Conservation (phyloP, 2,113 vertebrate species). For the Numenius arquata region DNA sequence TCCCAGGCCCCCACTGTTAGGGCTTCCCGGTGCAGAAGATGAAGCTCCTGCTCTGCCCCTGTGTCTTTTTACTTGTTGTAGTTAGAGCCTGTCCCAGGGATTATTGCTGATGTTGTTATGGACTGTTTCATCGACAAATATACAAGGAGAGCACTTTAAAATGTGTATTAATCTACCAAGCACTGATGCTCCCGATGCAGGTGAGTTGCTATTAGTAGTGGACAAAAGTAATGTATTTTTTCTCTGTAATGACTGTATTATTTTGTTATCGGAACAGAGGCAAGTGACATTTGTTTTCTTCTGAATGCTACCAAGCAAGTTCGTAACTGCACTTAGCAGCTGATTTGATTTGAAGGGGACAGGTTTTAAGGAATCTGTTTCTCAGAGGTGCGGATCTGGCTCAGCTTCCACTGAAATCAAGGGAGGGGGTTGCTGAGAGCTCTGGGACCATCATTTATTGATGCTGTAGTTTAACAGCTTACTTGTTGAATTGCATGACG, state of each 20-base stretch:
- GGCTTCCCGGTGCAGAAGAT: neutral
- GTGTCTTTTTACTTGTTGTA: neutral
- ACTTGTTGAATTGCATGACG: neutral
- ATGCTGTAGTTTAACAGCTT: neutral
- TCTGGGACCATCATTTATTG: neutral
- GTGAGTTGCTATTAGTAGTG: neutral
- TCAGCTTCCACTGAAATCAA: neutral
- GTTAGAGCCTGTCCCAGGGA: neutral
- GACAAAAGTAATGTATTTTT: neutral
- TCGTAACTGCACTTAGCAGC: neutral
- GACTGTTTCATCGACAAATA: neutral
- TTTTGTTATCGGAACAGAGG: neutral
- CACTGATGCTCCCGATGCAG: neutral
- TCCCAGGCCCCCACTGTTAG: neutral
- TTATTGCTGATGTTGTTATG: neutral
- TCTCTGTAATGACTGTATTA: neutral
- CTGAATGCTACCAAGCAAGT: neutral
- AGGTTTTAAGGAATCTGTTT: neutral
- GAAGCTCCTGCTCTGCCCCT: neutral
- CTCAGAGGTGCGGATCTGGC: neutral
- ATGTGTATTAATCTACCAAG: neutral
- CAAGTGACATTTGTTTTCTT: neutral
- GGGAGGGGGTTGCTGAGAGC: neutral
- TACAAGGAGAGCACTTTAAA: neutral
- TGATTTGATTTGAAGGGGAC: neutral